Base-by-base conservation (phyloP, 2,113 vertebrate genomes). In the Oncorhynchus keta region DNA sequence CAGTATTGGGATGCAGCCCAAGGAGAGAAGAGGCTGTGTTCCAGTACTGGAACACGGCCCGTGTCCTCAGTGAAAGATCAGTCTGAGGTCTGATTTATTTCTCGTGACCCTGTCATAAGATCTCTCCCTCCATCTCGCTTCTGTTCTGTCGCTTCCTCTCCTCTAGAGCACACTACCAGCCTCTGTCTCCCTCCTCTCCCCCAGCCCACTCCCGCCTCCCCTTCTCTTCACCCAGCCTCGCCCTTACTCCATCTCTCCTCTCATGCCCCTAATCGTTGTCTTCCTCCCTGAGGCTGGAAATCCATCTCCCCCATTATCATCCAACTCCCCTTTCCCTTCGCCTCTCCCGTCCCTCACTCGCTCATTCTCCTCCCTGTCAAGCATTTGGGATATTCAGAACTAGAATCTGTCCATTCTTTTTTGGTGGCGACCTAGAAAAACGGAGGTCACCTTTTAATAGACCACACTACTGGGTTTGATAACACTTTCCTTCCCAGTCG, bases 41-140 rank as follows among this genome's bases (percentile, higher is more conserved):
- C 18, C 12, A 55, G 51, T 55, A 55, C 12, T 55, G 51, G 16
- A 18, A 55, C 61, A 64, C 8, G 24, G 62, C n/a, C 62, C 12
- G 35, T 65, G 51, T 55, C 51, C 79, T 78, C 70, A 78, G 73
- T 26, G 72, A 49, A 86, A 83, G 83, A 78, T 90, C 84, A 76
- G 51, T 74, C 70, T 84, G 89, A 84, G 77, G 82, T 90, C 90
- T 92, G 86, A 93, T 92, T 92, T 90, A 91, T 90, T 91, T 93
- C 89, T 87, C 87, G 88, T 94, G 91, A 93, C 88, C 89, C 82
- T 75, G 80, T 92, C 92, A 93, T 90, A 93, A 92, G 90, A 91
- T 88, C 82, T 35, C 35, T 82, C 75, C 71, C 84, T 86, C 79
- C 11, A 57, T 80, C 79, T 79, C 59, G 35, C 22, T 69, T 28